A percentile compares a stretch with the other conserved stretches of the same genome.
phyloP scores from a whole-genome alignment of 2,888 invertebrate species.

The Drosophila parthenogenetica region DNA sequence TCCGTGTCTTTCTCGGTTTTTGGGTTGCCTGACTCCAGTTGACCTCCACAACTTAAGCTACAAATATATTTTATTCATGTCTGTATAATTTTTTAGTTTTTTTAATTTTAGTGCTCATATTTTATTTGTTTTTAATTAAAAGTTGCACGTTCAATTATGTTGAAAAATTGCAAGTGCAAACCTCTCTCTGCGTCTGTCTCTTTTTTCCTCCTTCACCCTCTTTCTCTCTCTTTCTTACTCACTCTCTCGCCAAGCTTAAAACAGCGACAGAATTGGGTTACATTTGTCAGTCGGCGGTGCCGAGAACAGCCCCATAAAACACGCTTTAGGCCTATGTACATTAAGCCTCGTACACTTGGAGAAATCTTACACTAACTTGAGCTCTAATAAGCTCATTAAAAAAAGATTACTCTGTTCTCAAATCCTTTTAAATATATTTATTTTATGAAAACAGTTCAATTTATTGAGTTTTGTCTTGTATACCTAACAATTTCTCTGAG shows the following conservation, averaged over 20 bases:
- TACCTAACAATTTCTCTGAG: neutral
- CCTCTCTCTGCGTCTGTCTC: constrained; percentile 18
- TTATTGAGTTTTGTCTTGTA: neutral
- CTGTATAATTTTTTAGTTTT: neutral
- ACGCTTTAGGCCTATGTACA: constrained; percentile 53
- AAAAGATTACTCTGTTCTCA: too few relatives aligned
- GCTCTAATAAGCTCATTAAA: too few relatives aligned
- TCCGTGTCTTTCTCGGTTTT: neutral
- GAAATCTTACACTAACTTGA: neutral
- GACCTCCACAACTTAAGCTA: constrained; percentile 71
- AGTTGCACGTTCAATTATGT: constrained; percentile 54
- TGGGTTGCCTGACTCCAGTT: constrained; percentile 61
- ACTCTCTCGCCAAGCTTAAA: constrained; percentile 1
- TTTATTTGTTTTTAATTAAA: constrained; percentile 69
- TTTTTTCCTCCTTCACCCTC: neutral
- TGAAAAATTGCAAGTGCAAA: constrained; percentile 63
- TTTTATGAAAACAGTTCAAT: too few relatives aligned
- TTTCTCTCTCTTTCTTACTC: neutral
- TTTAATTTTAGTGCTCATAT: constrained; percentile 25
- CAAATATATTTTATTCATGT: constrained; percentile 43
- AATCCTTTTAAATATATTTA: too few relatives aligned
- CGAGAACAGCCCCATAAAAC: constrained; percentile 59
- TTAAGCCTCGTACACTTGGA: neutral
- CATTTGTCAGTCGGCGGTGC: constrained; percentile 63
- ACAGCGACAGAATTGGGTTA: constrained; percentile 81